Conservation (phyloP, 1,140 invertebrate species). For the Dendrolimus punctatus region DNA sequence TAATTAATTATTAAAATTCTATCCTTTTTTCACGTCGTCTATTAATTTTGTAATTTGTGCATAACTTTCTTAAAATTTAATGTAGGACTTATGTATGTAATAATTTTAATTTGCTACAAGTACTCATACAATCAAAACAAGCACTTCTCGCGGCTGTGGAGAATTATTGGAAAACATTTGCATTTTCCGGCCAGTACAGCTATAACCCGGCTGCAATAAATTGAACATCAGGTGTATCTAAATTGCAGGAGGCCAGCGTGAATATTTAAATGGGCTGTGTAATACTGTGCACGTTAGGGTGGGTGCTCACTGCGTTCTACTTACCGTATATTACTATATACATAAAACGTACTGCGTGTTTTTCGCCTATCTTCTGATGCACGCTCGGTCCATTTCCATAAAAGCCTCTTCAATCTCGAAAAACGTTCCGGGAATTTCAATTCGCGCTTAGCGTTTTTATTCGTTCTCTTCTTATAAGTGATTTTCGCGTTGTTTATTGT, state of each 20-base stretch:
- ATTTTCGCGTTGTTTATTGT: too few relatives aligned
- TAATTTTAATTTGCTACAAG: too few relatives aligned
- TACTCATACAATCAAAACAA: too few relatives aligned
- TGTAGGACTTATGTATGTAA: too few relatives aligned
- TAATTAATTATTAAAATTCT: too few relatives aligned
- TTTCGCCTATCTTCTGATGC: constrained; percentile 44
- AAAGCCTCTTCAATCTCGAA: constrained; percentile 69
- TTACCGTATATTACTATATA: too few relatives aligned
- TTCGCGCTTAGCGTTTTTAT: constrained; percentile 50
- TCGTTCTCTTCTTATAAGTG: constrained; percentile 15
- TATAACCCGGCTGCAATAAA: constrained; percentile 33
- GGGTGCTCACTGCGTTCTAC: constrained; percentile 18
- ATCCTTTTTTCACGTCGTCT: too few relatives aligned
- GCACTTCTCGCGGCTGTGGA: neutral
- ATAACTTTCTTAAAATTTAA: too few relatives aligned
- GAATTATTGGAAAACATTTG: constrained; percentile 13
- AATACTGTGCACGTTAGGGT: constrained; percentile 32
- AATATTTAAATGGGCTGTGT: constrained; percentile 64
- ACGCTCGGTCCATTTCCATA: constrained; percentile 66
- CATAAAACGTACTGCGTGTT: too few relatives aligned
- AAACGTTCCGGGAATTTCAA: constrained; percentile 67
- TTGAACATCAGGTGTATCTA: constrained; percentile 53
- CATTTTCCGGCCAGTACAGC: constrained; percentile 8
- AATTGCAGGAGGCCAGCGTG: constrained; percentile 48
- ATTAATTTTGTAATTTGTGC: too few relatives aligned